A percentile compares a stretch with the other conserved stretches of the same genome.
Conservation (phyloP, 64 coral and sea anemone species). For the Actinia equina region DNA sequence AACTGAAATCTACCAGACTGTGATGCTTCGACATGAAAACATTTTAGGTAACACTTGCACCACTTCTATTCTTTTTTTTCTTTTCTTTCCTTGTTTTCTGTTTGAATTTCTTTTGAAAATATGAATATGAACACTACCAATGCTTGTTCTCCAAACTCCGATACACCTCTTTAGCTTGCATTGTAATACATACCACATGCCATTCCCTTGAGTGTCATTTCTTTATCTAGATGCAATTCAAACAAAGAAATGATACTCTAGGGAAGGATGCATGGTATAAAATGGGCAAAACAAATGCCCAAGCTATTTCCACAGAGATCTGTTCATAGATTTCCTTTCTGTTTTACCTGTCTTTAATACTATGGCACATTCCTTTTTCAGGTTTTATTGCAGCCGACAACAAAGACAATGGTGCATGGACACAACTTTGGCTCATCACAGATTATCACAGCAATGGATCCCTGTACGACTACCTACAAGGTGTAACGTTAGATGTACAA, state of each 20-base stretch:
- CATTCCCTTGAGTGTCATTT: too few species aligned
- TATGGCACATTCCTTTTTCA: neutral
- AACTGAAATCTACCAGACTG: conserved; percentile 79
- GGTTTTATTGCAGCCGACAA: conserved; percentile 80
- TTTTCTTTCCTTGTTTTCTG: neutral
- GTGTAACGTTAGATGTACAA: conserved; percentile 57
- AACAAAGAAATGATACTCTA: too few species aligned
- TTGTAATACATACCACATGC: too few species aligned
- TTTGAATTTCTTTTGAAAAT: neutral
- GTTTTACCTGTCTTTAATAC: neutral
- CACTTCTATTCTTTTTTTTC: neutral
- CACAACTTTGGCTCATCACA: conserved; percentile 87
- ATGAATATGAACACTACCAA: too few species aligned
- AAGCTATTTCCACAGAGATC: too few species aligned
- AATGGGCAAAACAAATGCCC: too few species aligned
- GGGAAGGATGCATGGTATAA: too few species aligned
- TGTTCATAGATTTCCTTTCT: too few species aligned
- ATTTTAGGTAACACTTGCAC: conserved; percentile 43
- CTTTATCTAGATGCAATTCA: too few species aligned
- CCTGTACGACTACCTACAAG: conserved; percentile 83
- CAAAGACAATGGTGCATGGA: conserved; percentile 57
- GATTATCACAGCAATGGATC: conserved; percentile 89
- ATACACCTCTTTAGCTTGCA: too few species aligned
- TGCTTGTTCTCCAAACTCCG: too few species aligned
- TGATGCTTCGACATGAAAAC: conserved; percentile 86